These are phyloP conservation scores for Planiliza haematocheilus DNA, from an alignment of 2,113 vertebrate genomes.

Conservation along the genomic window DNA sequence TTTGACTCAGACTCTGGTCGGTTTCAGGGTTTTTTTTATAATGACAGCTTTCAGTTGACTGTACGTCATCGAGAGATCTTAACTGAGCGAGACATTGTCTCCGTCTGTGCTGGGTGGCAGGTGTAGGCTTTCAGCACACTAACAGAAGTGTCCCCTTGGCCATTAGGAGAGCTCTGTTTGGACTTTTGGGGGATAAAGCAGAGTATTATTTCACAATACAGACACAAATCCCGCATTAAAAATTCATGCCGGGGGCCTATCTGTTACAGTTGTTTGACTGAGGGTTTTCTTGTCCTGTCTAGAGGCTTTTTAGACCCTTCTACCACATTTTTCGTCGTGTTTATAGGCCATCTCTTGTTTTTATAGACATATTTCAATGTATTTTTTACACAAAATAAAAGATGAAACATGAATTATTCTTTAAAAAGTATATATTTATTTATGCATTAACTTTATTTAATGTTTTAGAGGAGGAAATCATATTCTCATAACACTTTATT, in stretches of 20 bases:
- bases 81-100: neutral
- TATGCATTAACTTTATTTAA: too few species aligned
- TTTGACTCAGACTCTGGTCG: too few species aligned
- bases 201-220: constrained; percentile 32
- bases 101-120: neutral
- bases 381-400: too few species aligned
- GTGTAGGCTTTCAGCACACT: neutral
- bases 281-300: neutral
- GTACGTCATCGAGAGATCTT: neutral
- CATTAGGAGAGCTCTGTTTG: neutral
- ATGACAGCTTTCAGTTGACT: neutral
- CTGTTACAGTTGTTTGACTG: constrained; percentile 22
- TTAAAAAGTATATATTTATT: too few species aligned
- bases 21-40: neutral
- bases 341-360: too few species aligned
- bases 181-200: constrained; percentile 10
- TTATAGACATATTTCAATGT: too few species aligned
- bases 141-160: neutral
- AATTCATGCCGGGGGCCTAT: constrained; percentile 17
- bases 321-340: too few species aligned
- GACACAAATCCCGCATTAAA: constrained; percentile 32
- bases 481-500: too few species aligned
- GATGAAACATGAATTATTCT: too few species aligned
- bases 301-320: neutral
- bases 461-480: too few species aligned